A percentile compares a stretch with the other conserved stretches of the same genome.
Conservation (phyloP, 1,140 invertebrate genomes). For the Drosophila bocqueti region DNA sequence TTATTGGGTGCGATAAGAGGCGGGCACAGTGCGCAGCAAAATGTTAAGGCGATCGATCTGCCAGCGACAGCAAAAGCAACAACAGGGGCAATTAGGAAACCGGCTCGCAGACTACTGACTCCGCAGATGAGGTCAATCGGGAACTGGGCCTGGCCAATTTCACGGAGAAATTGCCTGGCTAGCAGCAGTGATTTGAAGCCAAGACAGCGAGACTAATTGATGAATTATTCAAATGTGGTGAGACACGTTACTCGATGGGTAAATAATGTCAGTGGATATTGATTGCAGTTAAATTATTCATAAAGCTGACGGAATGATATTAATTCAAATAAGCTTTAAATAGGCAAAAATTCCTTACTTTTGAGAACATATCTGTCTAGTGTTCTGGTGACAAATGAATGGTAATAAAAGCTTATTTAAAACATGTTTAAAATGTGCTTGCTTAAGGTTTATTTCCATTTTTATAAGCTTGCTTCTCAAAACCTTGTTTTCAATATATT, state of each 20-base stretch:
- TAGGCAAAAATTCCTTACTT: not conserved
- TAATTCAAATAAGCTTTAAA: not conserved
- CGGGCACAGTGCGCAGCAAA: conserved; percentile 60
- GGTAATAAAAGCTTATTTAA: not conserved
- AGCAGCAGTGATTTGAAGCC: conserved; percentile 11
- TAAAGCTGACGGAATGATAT: not conserved
- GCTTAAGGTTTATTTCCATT: not conserved
- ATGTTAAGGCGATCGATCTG: conserved; percentile 65
- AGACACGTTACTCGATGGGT: conserved; percentile 15
- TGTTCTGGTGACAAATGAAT: not conserved
- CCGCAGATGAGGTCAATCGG: conserved; percentile 54
- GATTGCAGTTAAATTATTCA: conserved; percentile 9
- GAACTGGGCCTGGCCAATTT: conserved; percentile 31
- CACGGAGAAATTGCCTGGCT: conserved; percentile 38
- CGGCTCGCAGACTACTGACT: conserved; percentile 50
- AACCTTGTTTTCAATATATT: not conserved
- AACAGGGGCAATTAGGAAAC: conserved; percentile 53
- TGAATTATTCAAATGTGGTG: conserved; percentile 21
- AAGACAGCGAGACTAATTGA: conserved; percentile 9
- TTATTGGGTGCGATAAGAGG: conserved; percentile 80
- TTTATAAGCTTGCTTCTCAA: not conserved
- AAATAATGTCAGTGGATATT: conserved; percentile 8
- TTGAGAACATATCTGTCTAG: not conserved
- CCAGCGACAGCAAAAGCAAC: not conserved
- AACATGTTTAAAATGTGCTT: not conserved